Evolutionary conservation across 2,888 invertebrate species (phyloP).

Genomic region (Lissocephala sabroskyi): DNA sequence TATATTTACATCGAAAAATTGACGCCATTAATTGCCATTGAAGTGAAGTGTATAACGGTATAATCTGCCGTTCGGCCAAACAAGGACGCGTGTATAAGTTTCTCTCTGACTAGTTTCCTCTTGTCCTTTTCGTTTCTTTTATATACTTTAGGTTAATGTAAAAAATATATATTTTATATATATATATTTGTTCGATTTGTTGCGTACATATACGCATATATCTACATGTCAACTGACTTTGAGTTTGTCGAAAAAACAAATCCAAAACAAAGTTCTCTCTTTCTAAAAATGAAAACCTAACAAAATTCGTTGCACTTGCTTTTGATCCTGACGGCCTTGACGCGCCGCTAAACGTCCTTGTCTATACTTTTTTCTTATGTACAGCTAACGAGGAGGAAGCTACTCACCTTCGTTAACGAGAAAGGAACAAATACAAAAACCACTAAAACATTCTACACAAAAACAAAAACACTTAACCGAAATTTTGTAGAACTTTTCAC

Average conservation of each 20-base stretch:
- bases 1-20: constrained; percentile 52
- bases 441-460: neutral
- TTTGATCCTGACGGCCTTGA: too few relatives aligned
- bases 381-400: neutral
- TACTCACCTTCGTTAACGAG: too few relatives aligned
- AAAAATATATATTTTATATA: constrained; percentile 3
- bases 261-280: too few relatives aligned
- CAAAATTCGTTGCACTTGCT: constrained; percentile 51
- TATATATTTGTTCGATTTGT: constrained; percentile 1
- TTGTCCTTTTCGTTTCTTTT: too few relatives aligned
- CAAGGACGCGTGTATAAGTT: too few relatives aligned
- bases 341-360: constrained; percentile 4
- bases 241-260: constrained; percentile 1
- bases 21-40: constrained; percentile 55
- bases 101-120: too few relatives aligned
- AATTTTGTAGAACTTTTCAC: neutral
- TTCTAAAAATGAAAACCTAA: constrained; percentile 2
- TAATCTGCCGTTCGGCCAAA: too few relatives aligned
- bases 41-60: constrained; percentile 1
- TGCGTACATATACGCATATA: neutral
- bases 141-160: constrained; percentile 2
- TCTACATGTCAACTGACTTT: constrained; percentile 3
- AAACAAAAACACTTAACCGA: neutral
- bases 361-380: neutral
- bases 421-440: too few relatives aligned